Evolutionary conservation across 2,888 invertebrate species (phyloP).

Genomic region (Drosophila gaucha): DNA sequence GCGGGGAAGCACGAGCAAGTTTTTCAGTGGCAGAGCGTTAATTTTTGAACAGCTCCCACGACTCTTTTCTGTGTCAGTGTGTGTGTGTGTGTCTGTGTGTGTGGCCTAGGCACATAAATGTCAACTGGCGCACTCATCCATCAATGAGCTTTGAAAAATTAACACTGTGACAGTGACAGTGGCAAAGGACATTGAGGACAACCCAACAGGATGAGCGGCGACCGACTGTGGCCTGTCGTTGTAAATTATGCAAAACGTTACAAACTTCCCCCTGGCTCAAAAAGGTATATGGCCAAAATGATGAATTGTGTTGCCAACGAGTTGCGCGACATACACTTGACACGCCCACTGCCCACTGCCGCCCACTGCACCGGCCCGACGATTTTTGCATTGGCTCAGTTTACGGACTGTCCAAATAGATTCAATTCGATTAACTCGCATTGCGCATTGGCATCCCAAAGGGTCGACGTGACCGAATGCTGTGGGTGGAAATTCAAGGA

Average conservation of each 20-base stretch:
- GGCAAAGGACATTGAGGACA: conserved; percentile 58
- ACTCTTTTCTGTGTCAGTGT: background rate
- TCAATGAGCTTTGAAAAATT: conserved; percentile 80
- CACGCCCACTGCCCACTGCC: background rate
- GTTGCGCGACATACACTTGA: conserved; percentile 15
- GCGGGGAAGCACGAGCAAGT: conserved; percentile 21
- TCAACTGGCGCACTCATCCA: conserved; percentile 75
- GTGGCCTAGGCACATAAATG: conserved; percentile 76
- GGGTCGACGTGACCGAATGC: conserved; percentile 57
- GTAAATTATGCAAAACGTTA: conserved; percentile 77
- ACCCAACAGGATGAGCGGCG: background rate
- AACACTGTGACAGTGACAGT: conserved; percentile 75
- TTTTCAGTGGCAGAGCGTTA: conserved; percentile 60
- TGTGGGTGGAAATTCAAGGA: conserved; percentile 13
- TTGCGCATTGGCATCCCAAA: conserved; percentile 43
- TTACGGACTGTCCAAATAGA: conserved; percentile 53
- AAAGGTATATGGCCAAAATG: conserved; percentile 68
- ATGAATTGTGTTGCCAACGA: conserved; percentile 67
- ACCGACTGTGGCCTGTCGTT: conserved; percentile 61
- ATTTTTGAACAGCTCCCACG: conserved; percentile 63
- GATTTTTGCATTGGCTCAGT: conserved; percentile 15
- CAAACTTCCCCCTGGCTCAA: conserved; percentile 55
- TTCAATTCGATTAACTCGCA: conserved; percentile 72
- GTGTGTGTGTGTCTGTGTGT: conserved; percentile 16
- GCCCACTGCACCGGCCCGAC: conserved; percentile 25